Percentiles rank a stretch among this genome's conserved stretches.
phyloP scores from a whole-genome alignment of 2,113 vertebrate genomes.

The Pongo abelii region DNA sequence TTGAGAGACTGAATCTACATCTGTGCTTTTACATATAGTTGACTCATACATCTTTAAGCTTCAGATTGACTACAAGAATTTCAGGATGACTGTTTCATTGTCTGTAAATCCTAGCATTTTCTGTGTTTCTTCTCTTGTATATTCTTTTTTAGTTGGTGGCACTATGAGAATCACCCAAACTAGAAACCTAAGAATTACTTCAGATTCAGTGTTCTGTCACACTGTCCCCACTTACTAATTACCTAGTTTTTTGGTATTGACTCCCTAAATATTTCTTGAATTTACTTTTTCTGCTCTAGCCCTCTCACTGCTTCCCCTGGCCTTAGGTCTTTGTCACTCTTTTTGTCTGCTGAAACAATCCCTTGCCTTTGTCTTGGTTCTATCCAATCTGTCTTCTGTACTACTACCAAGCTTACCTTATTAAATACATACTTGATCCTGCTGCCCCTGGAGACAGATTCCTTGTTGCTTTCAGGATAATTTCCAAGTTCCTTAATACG shows the following conservation, averaged over 20 bases:
- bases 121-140: background rate
- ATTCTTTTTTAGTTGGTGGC: background rate
- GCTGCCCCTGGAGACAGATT: background rate
- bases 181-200: background rate
- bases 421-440: background rate
- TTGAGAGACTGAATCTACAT: background rate
- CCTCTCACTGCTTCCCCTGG: background rate
- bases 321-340: background rate
- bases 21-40: background rate
- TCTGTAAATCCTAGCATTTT: background rate
- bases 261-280: background rate
- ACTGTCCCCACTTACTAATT: background rate
- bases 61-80: background rate
- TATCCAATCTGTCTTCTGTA: background rate
- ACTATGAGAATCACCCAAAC: background rate
- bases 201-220: slow-evolving; percentile 3
- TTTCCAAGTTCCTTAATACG: background rate
- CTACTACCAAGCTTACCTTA: background rate
- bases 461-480: background rate
- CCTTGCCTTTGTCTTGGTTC: background rate
- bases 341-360: background rate
- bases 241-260: background rate
- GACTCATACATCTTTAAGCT: background rate
- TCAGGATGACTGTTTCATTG: background rate
- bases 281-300: background rate